Evolutionary conservation across 2,797 vertebrate species (phyloP).

Genomic region (Poecilia wingei): DNA sequence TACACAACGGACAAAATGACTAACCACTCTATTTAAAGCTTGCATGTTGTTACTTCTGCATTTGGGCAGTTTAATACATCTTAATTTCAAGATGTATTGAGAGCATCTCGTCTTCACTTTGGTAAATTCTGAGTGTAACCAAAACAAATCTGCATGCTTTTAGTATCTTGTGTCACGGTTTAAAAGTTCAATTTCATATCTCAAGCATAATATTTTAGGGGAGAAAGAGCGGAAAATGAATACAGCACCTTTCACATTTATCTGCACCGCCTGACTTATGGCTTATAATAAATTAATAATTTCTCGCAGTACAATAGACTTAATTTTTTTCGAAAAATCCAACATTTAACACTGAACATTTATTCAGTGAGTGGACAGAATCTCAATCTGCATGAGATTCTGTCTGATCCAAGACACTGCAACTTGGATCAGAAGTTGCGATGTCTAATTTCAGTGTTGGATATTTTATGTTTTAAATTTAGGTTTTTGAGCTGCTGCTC

Average conservation of each 20-base stretch:
- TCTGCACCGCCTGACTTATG: not conserved
- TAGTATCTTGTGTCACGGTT: conserved; percentile 39
- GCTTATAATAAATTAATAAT: not conserved
- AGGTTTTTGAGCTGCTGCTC: not conserved
- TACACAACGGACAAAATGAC: conserved; percentile 78
- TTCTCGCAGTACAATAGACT: not conserved
- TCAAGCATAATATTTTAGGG: conserved; percentile 10
- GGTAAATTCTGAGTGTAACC: conserved; percentile 20
- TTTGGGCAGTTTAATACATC: conserved; percentile 56
- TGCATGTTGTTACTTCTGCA: conserved; percentile 35
- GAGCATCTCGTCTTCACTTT: conserved; percentile 34
- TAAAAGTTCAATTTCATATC: conserved; percentile 28
- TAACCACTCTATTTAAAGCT: conserved; percentile 51
- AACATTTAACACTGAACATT: not conserved
- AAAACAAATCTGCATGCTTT: conserved; percentile 80
- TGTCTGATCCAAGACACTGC: not conserved
- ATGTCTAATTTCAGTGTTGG: not conserved
- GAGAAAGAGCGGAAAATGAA: conserved; percentile 12
- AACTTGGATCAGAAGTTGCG: not conserved
- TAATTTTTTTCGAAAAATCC: not conserved
- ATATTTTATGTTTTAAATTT: not conserved
- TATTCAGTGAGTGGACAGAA: not conserved
- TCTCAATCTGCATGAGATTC: not conserved
- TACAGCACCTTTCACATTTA: not conserved
- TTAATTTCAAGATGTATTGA: conserved; percentile 65